Evolutionary conservation across 2,113 vertebrate species (phyloP).

Genomic region (Pavo muticus): DNA sequence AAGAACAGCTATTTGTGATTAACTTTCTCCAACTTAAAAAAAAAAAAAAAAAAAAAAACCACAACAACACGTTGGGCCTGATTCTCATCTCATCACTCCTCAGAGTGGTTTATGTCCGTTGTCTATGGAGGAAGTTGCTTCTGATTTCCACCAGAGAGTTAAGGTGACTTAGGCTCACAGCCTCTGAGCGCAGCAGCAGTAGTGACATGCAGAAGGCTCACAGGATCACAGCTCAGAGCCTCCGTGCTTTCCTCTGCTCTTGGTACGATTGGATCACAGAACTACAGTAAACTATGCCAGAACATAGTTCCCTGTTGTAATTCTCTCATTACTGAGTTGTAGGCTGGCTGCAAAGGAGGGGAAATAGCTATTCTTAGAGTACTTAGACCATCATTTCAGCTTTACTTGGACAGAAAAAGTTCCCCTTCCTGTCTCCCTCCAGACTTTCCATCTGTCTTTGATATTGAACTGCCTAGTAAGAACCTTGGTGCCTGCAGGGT

Average conservation of each 20-base stretch:
- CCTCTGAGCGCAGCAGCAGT: background rate
- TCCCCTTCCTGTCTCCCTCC: background rate
- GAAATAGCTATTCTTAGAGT: background rate
- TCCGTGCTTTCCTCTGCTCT: background rate
- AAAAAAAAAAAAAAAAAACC: background rate
- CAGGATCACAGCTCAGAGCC: background rate
- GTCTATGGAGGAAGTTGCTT: background rate
- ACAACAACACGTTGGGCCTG: background rate
- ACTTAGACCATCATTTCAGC: background rate
- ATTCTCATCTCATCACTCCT: background rate
- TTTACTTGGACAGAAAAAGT: background rate
- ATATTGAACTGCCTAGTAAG: background rate
- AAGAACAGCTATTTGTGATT: background rate
- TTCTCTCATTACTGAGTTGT: background rate
- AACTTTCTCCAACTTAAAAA: background rate
- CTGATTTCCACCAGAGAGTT: background rate
- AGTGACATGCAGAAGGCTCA: background rate
- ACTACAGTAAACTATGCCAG: background rate
- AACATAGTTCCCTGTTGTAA: background rate
- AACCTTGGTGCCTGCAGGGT: background rate
- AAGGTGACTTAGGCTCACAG: background rate
- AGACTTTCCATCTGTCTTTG: background rate
- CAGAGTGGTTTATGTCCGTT: background rate
- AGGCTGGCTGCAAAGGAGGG: background rate
- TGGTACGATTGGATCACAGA: background rate